Evolutionary conservation across 1,140 invertebrate species (phyloP), one percentile per base, ranked within the genome.

Genomic region (Drosophila ironensis): DNA sequence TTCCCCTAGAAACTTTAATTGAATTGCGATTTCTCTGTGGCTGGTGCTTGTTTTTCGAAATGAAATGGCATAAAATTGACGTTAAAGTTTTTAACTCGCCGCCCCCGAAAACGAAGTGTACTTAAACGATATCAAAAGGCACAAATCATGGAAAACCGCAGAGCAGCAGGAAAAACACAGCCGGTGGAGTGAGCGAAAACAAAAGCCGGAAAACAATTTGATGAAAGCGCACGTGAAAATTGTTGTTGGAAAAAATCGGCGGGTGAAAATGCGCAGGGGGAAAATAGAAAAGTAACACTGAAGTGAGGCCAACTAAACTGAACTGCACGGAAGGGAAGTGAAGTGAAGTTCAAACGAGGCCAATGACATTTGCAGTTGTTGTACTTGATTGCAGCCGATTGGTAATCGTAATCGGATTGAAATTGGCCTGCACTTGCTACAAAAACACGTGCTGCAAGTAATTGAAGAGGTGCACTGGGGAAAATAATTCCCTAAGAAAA

Each of bases 191-290:
- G 25, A 72, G 50, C 25, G 47, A 82, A 82, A 84, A 84, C 70
- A 78, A 84, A 84, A 86, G 73, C 80, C 80, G 78, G 74, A 86
- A 82, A 84, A 78, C 80, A 78, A 84, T 84, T 84, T 84, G 80
- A 86, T 50, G 73, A 63, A 64, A 64, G 57, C 14, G 78, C 41
- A 69, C 53, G 28, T 20, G 45, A 16, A 70, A 50, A 50, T 37
- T 48, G 25, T 17, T 11, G 30, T 14, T 25, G 25, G 12, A 16
- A 33, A 19, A 40, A 41, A n/a, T 9, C n/a, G n/a, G n/a, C n/a
- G 20, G 24, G 19, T 20, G 16, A 14, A 28, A 27, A n/a, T n/a
- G n/a, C n/a, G n/a, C n/a, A n/a, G 6, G 9, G 30, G 28, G 25
- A 9, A 33, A 78, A 63, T 51, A 30, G 56, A 63, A 53, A 33